Percentiles rank a stretch among this genome's conserved stretches.
Conservation (phyloP, 2,113 vertebrate genomes). For the Mesocricetus auratus region DNA sequence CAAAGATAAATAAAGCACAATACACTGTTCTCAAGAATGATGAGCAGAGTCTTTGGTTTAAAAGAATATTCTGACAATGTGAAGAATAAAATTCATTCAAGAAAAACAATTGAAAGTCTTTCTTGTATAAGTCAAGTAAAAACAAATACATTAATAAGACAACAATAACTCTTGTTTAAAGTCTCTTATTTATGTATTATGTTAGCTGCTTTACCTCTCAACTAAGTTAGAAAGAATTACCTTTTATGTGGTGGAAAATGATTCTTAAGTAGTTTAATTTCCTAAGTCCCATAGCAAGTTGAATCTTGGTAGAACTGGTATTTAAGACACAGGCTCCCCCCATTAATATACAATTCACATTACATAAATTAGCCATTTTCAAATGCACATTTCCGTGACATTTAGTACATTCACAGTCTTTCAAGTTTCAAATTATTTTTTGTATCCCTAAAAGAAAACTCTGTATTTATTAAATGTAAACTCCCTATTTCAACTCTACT, state of each 20-base stretch:
- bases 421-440: background rate
- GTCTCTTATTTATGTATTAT: background rate
- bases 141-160: slow-evolving; percentile 11
- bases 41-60: slow-evolving; percentile 27
- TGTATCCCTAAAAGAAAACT: background rate
- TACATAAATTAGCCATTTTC: background rate
- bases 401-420: background rate
- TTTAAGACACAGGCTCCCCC: background rate
- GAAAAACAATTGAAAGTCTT: slow-evolving; percentile 30
- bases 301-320: background rate
- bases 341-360: background rate
- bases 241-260: slow-evolving; percentile 9
- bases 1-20: slow-evolving; percentile 19
- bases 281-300: background rate
- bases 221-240: slow-evolving; percentile 27
- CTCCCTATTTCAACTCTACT: background rate
- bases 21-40: background rate
- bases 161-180: background rate
- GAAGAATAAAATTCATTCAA: slow-evolving; percentile 31
- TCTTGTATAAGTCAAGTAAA: slow-evolving; percentile 29
- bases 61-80: slow-evolving; percentile 14
- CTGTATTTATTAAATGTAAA: no score
- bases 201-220: slow-evolving; percentile 24
- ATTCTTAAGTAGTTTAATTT: slow-evolving; percentile 46
- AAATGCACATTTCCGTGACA: background rate